phyloP scores from a whole-genome alignment of 2,888 invertebrate species.

The Dioctria rufipes region DNA sequence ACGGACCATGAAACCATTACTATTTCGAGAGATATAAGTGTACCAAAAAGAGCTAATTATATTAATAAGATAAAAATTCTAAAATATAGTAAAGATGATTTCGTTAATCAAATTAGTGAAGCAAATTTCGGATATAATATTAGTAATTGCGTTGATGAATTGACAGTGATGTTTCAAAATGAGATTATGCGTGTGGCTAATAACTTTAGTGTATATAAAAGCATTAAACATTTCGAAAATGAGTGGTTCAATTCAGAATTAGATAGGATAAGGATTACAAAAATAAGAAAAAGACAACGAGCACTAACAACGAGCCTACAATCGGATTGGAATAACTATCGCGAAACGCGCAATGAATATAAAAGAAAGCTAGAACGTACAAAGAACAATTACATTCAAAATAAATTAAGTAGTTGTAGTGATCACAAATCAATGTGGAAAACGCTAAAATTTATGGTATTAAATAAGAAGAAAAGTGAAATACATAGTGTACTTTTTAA shows the following conservation, averaged over 20 bases:
- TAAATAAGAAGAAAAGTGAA: background rate
- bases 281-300: background rate
- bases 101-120: background rate
- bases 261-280: background rate
- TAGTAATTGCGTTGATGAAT: background rate
- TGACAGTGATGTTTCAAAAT: too few relatives aligned
- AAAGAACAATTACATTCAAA: background rate
- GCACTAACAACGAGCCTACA: background rate
- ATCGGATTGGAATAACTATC: background rate
- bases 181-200: background rate
- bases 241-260: background rate
- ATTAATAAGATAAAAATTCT: background rate
- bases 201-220: background rate
- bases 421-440: slow-evolving; percentile 8
- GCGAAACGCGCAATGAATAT: background rate
- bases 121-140: background rate
- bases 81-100: background rate
- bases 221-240: background rate
- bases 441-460: background rate
- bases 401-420: background rate
- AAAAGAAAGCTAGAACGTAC: background rate
- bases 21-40: too few relatives aligned
- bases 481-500: background rate
- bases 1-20: too few relatives aligned
- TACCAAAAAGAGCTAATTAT: too few relatives aligned